phyloP scores from a whole-genome alignment of 2,113 vertebrate species.

The Synodontis membranacea region DNA sequence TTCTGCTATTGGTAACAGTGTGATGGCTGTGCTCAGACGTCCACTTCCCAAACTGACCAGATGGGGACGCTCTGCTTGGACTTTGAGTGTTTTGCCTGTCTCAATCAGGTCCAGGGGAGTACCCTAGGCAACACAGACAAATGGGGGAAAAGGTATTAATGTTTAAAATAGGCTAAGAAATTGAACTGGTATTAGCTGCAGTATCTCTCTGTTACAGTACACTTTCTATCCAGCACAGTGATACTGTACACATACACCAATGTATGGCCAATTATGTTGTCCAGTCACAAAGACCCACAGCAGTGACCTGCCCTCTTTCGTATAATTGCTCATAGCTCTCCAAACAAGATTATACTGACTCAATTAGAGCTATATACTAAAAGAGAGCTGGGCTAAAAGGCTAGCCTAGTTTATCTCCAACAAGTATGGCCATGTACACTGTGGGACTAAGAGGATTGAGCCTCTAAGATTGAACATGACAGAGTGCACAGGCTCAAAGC shows the following conservation, averaged over 20 bases:
- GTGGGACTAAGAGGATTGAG: conserved; percentile 52
- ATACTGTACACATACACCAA: neutral
- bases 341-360: conserved; percentile 54
- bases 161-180: neutral
- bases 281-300: conserved; percentile 7
- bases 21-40: conserved; percentile 91
- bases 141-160: neutral
- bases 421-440: conserved; percentile 34
- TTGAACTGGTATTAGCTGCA: neutral
- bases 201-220: neutral
- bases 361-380: conserved; percentile 35
- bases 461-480: conserved; percentile 31
- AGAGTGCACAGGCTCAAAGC: neutral
- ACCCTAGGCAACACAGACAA: conserved; percentile 69
- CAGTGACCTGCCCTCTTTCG: conserved; percentile 25
- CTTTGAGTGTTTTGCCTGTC: conserved; percentile 87
- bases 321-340: conserved; percentile 19
- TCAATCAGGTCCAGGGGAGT: conserved; percentile 90
- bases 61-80: conserved; percentile 92
- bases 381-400: conserved; percentile 31
- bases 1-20: conserved; percentile 88
- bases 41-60: conserved; percentile 96
- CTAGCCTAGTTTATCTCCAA: conserved; percentile 48
- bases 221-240: neutral
- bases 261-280: neutral